Percentiles rank a stretch among this genome's conserved stretches.
phyloP scores from a whole-genome alignment of 2,113 vertebrate species.

The Stegastes partitus region DNA sequence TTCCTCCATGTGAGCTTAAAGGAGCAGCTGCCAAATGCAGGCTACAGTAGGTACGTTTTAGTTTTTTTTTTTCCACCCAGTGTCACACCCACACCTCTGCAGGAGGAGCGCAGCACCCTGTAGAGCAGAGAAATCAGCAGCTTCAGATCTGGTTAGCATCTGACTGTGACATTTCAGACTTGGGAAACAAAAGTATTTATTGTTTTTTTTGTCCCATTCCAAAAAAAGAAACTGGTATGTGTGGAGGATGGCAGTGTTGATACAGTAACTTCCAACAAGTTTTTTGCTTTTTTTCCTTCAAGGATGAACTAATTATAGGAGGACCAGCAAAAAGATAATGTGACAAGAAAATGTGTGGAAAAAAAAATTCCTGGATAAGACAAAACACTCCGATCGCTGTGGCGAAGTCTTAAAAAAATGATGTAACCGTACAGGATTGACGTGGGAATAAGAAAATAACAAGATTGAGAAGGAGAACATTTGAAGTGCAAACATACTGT shows the following conservation, averaged over 20 bases:
- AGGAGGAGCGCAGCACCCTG: constrained; percentile 15
- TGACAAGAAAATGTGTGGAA: not conserved
- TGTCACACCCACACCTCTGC: constrained; percentile 59
- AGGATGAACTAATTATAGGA: not conserved
- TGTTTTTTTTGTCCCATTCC: not conserved
- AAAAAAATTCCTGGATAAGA: not conserved
- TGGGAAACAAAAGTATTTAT: not conserved
- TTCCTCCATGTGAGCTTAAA: constrained; percentile 48
- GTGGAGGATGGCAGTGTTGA: not conserved
- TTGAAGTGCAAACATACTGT: constrained; percentile 32
- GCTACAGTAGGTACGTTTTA: constrained; percentile 14
- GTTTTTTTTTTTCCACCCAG: constrained; percentile 18
- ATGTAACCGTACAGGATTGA: not conserved
- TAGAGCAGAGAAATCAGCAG: constrained; percentile 43
- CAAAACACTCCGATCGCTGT: constrained; percentile 2
- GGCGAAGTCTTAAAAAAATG: not conserved
- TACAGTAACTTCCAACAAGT: not conserved
- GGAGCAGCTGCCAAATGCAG: constrained; percentile 69
- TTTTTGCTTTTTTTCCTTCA: no score
- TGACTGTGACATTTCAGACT: constrained; percentile 48
- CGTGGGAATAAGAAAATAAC: constrained; percentile 10
- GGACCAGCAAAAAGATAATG: not conserved
- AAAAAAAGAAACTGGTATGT: not conserved
- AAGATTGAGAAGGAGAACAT: constrained; percentile 20
- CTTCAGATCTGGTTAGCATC: constrained; percentile 49